Evolutionary conservation across 2,888 invertebrate species (phyloP), one percentile per base, ranked within the genome.

Genomic region (Melikaiella ostensackeni): DNA sequence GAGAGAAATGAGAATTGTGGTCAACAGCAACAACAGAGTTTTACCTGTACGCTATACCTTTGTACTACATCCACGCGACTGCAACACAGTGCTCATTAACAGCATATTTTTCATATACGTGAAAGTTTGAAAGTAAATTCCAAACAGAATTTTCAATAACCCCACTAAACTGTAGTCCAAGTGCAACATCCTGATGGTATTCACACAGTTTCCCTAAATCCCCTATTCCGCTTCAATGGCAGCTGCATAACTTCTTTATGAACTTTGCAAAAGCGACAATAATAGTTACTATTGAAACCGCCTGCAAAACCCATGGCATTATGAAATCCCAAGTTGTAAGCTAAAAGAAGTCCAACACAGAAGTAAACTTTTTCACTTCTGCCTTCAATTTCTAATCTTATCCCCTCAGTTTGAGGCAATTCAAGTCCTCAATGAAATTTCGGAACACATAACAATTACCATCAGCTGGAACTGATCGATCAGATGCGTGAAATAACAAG

Each of bases 251-350:
- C n/a, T 50, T n/a, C 8, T n/a, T 8, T 50, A n/a, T n/a, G 2
- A 50, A n/a, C 50, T 50, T 50, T 50, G 7, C n/a, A 50, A 50
- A n/a, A n/a, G 50, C 50, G 50, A 50, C 50, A 50, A n/a, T 50
- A n/a, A n/a, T 50, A 50, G 3, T 50, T 50, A 50, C 46, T 50
- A 50, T 50, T 50, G n/a, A 8, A 7, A n/a, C 50, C n/a, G 50
- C 50, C 50, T 7, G 7, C n/a, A 1, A 50, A 50, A 7, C n/a
- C 50, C n/a, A 50, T 50, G n/a, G 50, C n/a, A 50, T n/a, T n/a
- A 50, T 50, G n/a, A n/a, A 50, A 50, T 1, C 50, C n/a, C n/a
- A n/a, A n/a, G 50, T 50, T 50, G 7, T 50, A 6, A 50, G 50
- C 50, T 50, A n/a, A n/a, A 50, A 50, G n/a, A 1, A 50, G n/a